Percentiles rank a stretch among this genome's conserved stretches.
Evolutionary conservation across 2,888 invertebrate genomes (phyloP).

Genomic region (Gonocerus acuteangulatus): DNA sequence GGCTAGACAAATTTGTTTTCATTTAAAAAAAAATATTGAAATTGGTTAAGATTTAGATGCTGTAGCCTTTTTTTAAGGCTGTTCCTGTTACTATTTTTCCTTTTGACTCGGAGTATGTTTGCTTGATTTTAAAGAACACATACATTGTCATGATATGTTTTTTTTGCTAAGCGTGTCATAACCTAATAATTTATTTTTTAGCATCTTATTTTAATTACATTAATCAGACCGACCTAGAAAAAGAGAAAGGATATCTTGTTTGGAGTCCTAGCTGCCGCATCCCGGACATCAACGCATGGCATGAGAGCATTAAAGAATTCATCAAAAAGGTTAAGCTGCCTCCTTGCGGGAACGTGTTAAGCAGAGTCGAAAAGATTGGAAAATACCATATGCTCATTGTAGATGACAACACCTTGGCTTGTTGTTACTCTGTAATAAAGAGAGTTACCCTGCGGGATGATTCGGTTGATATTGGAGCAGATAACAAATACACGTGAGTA

Average conservation of each 20-base stretch:
- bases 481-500: conserved; percentile 38
- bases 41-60: too few relatives aligned
- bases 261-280: conserved; percentile 58
- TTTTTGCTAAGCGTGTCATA: too few relatives aligned
- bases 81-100: too few relatives aligned
- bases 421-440: conserved; percentile 43
- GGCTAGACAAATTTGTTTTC: too few relatives aligned
- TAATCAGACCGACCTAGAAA: conserved; percentile 3
- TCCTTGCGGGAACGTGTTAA: conserved; percentile 34
- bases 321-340: conserved; percentile 49
- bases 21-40: too few relatives aligned
- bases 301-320: conserved; percentile 49
- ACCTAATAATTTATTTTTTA: too few relatives aligned
- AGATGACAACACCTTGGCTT: conserved; percentile 37
- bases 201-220: conserved; percentile 29
- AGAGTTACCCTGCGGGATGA: conserved; percentile 26
- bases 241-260: conserved; percentile 47
- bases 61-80: too few relatives aligned
- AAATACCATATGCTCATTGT: conserved; percentile 23
- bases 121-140: too few relatives aligned
- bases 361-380: conserved; percentile 20
- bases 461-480: conserved; percentile 26
- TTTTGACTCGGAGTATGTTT: too few relatives aligned
- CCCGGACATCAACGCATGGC: conserved; percentile 50
- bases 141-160: too few relatives aligned